Percentiles rank a stretch among this genome's conserved stretches.
These are phyloP conservation scores for Brachypteracias leptosomus DNA, from an alignment of 2,113 vertebrate genomes.

Conservation along the genomic window DNA sequence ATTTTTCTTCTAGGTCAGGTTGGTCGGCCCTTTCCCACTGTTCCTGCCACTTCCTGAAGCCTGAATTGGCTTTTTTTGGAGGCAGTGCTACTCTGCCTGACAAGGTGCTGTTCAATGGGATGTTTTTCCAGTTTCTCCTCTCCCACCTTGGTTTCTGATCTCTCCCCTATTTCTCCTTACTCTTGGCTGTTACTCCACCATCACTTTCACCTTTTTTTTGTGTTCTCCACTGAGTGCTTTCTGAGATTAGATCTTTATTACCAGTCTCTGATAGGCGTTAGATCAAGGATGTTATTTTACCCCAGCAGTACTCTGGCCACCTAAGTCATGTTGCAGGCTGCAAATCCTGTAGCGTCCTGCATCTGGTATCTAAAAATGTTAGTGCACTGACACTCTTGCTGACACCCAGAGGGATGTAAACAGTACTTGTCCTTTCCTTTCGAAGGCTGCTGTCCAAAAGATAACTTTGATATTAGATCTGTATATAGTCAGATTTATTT, in stretches of 20 bases:
- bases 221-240: not conserved
- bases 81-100: slow-evolving; percentile 60
- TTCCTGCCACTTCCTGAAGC: slow-evolving; percentile 56
- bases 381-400: not conserved
- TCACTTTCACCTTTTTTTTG: not conserved
- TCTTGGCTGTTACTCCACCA: not conserved
- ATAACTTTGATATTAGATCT: not conserved
- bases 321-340: not conserved
- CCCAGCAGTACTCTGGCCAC: not conserved
- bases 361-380: not conserved
- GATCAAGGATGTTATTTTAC: not conserved
- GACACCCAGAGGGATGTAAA: not conserved
- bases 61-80: slow-evolving; percentile 65
- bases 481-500: not conserved
- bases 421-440: not conserved
- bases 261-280: not conserved
- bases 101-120: slow-evolving; percentile 60
- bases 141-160: not conserved
- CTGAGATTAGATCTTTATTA: not conserved
- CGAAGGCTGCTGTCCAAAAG: not conserved
- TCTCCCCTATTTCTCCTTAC: not conserved
- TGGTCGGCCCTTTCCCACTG: slow-evolving; percentile 52
- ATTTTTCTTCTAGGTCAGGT: slow-evolving; percentile 70
- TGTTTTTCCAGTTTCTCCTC: not conserved
- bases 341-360: not conserved